Conservation (phyloP, 1,140 invertebrate species). For the Oncopodura yosiiana region DNA sequence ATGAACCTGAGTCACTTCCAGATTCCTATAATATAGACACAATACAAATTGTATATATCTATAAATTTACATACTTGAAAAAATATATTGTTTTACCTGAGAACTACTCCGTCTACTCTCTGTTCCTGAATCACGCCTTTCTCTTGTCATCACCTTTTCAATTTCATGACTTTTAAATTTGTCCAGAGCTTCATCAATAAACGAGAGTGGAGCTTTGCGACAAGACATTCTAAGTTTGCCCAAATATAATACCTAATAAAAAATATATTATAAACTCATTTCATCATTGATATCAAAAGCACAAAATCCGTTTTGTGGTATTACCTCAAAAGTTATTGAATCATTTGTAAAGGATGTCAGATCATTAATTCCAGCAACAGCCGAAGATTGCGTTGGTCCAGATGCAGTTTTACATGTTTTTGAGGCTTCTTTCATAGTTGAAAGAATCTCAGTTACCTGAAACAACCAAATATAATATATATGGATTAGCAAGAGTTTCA, state of each 20-base stretch:
- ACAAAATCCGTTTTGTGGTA: not conserved
- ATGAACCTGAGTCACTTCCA: not conserved
- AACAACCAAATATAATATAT: not conserved
- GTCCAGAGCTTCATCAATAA: conserved; percentile 79
- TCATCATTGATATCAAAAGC: not conserved
- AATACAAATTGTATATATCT: too few species aligned
- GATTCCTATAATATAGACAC: not conserved
- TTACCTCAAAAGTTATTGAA: conserved; percentile 16
- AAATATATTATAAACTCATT: conserved; percentile 12
- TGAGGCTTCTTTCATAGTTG: conserved; percentile 16
- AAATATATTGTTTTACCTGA: conserved; percentile 12
- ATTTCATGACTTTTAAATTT: conserved; percentile 71
- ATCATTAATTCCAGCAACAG: conserved; percentile 5
- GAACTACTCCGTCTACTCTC: conserved; percentile 21
- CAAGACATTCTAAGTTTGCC: conserved; percentile 77
- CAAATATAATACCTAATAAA: conserved; percentile 66
- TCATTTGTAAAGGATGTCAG: not conserved
- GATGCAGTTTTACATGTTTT: not conserved
- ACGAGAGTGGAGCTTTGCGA: conserved; percentile 70
- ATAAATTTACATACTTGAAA: too few species aligned
- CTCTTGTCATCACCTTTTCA: conserved; percentile 45
- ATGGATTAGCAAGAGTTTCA: not conserved
- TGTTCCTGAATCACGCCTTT: not conserved
- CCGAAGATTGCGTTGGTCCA: not conserved
- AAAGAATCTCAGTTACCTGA: conserved; percentile 15